These are phyloP conservation scores for Anodontia alba DNA, from an alignment of 2,888 invertebrate genomes.

Conservation along the genomic window DNA sequence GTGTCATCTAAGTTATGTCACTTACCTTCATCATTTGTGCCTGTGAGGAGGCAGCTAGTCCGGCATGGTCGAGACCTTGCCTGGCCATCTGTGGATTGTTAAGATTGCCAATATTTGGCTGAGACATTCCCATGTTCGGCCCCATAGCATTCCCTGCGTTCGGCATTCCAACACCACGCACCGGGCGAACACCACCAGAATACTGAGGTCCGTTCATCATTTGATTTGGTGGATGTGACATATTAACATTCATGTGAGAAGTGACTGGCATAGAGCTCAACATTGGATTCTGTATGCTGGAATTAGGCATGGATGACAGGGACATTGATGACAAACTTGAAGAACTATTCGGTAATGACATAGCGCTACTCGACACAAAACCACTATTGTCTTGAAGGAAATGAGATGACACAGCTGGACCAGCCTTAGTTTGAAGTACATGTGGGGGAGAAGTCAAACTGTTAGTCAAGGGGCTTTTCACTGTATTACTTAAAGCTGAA, in stretches of 20 bases:
- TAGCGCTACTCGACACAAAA: constrained; percentile 70
- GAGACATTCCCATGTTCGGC: constrained; percentile 67
- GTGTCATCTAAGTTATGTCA: neutral
- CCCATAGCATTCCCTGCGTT: constrained; percentile 63
- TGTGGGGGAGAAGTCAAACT: constrained; percentile 80
- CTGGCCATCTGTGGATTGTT: constrained; percentile 68
- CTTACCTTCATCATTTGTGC: constrained; percentile 76
- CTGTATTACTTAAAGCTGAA: constrained; percentile 68
- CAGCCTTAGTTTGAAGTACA: constrained; percentile 68
- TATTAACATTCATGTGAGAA: constrained; percentile 51
- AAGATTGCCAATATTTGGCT: constrained; percentile 62
- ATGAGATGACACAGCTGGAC: constrained; percentile 60
- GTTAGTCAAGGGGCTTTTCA: constrained; percentile 79
- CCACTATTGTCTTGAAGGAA: constrained; percentile 57
- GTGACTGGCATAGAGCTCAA: constrained; percentile 44
- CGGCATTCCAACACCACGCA: constrained; percentile 62
- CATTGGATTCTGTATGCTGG: constrained; percentile 47
- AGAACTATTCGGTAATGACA: constrained; percentile 58
- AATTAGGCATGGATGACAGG: constrained; percentile 44
- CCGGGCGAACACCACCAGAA: constrained; percentile 69
- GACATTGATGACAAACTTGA: constrained; percentile 57
- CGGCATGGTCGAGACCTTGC: constrained; percentile 71
- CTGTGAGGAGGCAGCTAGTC: constrained; percentile 69
- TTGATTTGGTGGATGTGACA: constrained; percentile 70
- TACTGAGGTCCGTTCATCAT: constrained; percentile 83